Conservation (phyloP, 2,113 vertebrate genomes). For the Passer domesticus region DNA sequence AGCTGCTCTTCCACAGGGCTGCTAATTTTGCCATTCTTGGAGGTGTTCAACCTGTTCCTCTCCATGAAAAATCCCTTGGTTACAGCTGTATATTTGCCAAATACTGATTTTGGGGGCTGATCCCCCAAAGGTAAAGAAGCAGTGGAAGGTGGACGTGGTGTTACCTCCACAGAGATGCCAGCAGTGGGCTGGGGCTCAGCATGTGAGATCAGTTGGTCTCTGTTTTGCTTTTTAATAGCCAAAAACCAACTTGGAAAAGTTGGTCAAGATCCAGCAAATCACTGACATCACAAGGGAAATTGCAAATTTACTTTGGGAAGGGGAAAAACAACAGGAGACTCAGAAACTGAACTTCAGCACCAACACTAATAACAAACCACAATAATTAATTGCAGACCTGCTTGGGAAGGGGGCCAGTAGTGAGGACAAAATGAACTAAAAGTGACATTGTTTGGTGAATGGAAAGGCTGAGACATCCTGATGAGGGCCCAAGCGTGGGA, state of each 20-base stretch:
- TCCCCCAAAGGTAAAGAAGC: not conserved
- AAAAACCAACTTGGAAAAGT: not conserved
- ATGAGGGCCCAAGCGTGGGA: not conserved
- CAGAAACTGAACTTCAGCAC: not conserved
- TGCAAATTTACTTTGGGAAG: not conserved
- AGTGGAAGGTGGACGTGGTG: accelerated
- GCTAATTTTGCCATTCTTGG: not conserved
- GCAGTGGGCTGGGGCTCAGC: not conserved
- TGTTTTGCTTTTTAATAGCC: not conserved
- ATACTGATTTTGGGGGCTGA: not conserved
- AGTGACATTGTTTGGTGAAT: not conserved
- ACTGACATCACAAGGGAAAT: not conserved
- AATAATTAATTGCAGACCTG: not conserved
- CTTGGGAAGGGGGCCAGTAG: not conserved
- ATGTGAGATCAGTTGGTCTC: not conserved
- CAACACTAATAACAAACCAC: not conserved
- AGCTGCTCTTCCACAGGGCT: not conserved
- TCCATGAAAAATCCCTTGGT: not conserved
- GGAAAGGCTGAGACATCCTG: not conserved
- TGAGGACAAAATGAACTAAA: not conserved
- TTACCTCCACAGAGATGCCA: accelerated
- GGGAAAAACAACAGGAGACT: not conserved
- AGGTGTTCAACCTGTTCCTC: not conserved
- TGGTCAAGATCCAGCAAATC: not conserved
- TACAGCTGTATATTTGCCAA: not conserved